Base-by-base conservation (phyloP, 2,888 invertebrate species). In the Cactoblastis cactorum region DNA sequence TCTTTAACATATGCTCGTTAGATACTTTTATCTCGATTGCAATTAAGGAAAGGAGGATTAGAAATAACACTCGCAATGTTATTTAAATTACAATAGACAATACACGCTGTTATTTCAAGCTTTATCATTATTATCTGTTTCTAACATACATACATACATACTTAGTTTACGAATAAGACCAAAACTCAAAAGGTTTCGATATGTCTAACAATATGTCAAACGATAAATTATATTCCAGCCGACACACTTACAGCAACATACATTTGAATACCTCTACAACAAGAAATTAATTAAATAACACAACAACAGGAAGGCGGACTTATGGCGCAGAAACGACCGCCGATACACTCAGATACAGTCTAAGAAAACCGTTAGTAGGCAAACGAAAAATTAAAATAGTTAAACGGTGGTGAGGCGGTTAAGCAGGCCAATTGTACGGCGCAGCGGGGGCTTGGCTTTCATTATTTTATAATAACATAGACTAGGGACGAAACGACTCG, bases 371-470 rank as follows among this genome's bases (percentile, higher is more conserved):
- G 87, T 85, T 84, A 84, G 75, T 80, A 83, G 83, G 86, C 88
- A 89, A 87, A 88, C 87, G 83, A 83, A 88, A 87, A 88, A 87
- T 87, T 86, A 88, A 89, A 89, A 89, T 81, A 85, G 83, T 83
- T 86, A 87, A 87, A 85, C 86, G 85, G 79, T 80, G 78, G 75
- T 77, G 79, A 74, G 75, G 69, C 80, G 78, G 76, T 83, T 87
- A 89, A 88, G 82, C 82, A 87, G 88, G 79, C 77, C 88, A 86
- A 88, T 89, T 89, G 89, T 89, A 71, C 79, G 60, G 64, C 89
- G 61, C 89, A 87, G 89, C 89, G 84, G 89, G 49, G 87, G 85
- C 73, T 71, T 73, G 73, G 67, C 81, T 86, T 84, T 88, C 88
- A 89, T 89, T 89, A 89, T 88, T 86, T 87, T 88, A 87, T 88